Conservation (phyloP, 2,797 vertebrate genomes). For the Tinamus major region DNA sequence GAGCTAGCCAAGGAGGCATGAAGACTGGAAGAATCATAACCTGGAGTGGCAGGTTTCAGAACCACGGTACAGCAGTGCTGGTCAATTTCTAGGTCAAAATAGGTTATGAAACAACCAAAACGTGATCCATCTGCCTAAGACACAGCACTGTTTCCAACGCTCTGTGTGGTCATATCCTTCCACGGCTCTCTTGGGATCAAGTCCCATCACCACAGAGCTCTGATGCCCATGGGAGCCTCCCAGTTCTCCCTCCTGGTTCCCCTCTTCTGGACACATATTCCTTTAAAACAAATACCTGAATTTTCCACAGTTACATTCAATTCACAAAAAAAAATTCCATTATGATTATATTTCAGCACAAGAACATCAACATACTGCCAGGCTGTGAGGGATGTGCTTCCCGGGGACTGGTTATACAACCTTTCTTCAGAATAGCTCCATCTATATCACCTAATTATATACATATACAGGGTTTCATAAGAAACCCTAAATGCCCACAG, state of each 20-base stretch:
- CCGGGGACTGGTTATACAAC: not conserved
- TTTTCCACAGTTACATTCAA: not conserved
- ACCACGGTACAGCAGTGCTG: rapidly evolving
- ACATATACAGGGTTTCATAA: not conserved
- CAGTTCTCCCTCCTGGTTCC: rapidly evolving
- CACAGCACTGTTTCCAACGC: not conserved
- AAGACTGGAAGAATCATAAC: not conserved
- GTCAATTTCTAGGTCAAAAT: not conserved
- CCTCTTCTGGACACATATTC: not conserved
- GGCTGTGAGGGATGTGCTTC: not conserved
- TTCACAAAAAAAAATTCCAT: not conserved
- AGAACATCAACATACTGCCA: not conserved
- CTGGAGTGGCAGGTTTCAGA: not conserved
- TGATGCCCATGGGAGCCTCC: not conserved
- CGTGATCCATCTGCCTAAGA: rapidly evolving
- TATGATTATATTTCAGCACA: not conserved
- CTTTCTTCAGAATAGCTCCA: not conserved
- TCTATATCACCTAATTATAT: not conserved
- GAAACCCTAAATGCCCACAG: not conserved
- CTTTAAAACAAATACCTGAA: not conserved
- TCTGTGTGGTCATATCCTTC: not conserved
- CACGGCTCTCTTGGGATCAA: not conserved
- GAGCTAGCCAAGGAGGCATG: not conserved
- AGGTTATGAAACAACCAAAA: not conserved
- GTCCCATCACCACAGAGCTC: not conserved